phyloP scores from a whole-genome alignment of 2,888 invertebrate genomes.

The Quadroppia sp. region DNA sequence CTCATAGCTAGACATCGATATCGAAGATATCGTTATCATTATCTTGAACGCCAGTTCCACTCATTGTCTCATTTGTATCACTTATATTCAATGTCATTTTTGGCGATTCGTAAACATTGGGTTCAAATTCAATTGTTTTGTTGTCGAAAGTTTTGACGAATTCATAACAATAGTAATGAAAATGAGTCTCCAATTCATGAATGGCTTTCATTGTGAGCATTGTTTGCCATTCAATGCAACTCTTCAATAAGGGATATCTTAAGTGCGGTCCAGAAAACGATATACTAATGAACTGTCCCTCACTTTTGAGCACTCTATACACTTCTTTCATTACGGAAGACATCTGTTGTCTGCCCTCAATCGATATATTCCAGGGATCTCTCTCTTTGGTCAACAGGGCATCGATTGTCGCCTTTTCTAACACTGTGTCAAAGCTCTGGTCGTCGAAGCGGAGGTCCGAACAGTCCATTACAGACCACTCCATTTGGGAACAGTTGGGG shows the following conservation, averaged over 20 bases:
- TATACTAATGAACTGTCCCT: constrained; percentile 52
- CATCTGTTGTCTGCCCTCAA: constrained; percentile 48
- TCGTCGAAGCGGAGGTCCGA: constrained; percentile 50
- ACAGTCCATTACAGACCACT: constrained; percentile 55
- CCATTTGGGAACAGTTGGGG: constrained; percentile 51
- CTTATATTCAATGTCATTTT: constrained; percentile 30
- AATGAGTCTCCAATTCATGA: constrained; percentile 49
- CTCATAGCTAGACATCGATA: not conserved
- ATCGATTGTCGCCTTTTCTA: constrained; percentile 57
- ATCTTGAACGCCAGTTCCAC: not conserved
- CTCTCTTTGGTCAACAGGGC: constrained; percentile 54
- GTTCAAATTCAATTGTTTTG: constrained; percentile 12
- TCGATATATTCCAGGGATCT: constrained; percentile 52
- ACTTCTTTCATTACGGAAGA: constrained; percentile 51
- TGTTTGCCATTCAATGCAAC: constrained; percentile 47
- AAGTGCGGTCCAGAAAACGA: constrained; percentile 57
- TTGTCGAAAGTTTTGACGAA: constrained; percentile 47
- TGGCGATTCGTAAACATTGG: constrained; percentile 37
- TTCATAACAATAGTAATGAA: constrained; percentile 50
- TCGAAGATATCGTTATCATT: not conserved
- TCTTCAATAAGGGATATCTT: constrained; percentile 51
- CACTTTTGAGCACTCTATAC: constrained; percentile 50
- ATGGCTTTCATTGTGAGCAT: constrained; percentile 48
- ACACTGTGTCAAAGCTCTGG: constrained; percentile 54
- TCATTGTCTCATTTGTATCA: not conserved